Conservation (phyloP, 2,113 vertebrate genomes). For the Sceloporus undulatus region DNA sequence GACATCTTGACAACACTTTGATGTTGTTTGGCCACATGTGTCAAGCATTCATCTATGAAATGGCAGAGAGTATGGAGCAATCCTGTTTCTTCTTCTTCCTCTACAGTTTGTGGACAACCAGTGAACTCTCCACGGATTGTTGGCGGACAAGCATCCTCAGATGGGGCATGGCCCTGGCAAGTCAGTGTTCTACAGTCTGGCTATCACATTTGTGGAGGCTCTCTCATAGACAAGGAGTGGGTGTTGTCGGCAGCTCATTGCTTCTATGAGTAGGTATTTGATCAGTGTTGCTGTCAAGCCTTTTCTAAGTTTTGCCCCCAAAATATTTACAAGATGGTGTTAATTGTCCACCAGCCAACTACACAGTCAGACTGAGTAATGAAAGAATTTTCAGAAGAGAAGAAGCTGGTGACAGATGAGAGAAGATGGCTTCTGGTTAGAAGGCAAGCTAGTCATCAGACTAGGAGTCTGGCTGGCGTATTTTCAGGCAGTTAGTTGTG, state of each 20-base stretch:
- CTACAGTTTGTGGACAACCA: background rate
- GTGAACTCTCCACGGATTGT: background rate
- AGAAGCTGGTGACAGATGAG: background rate
- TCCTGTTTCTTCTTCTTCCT: background rate
- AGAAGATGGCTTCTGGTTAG: background rate
- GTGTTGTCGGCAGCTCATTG: conserved; percentile 55
- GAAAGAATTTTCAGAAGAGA: no score
- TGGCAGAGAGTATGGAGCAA: background rate
- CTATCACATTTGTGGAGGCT: conserved; percentile 26
- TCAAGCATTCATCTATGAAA: background rate
- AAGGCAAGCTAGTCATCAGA: background rate
- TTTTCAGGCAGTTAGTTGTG: no score
- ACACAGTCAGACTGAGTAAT: background rate
- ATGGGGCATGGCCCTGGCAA: conserved; percentile 52
- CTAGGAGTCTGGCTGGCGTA: background rate
- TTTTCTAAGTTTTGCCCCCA: background rate
- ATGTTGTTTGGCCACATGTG: no score
- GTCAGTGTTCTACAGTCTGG: background rate
- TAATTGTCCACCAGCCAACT: no score
- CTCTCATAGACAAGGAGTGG: conserved; percentile 30
- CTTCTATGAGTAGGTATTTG: conserved; percentile 25
- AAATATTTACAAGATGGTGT: background rate
- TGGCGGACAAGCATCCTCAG: conserved; percentile 24
- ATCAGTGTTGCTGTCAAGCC: no score
- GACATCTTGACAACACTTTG: no score